phyloP scores from a whole-genome alignment of 2,113 vertebrate genomes.

The Pao palembangensis region DNA sequence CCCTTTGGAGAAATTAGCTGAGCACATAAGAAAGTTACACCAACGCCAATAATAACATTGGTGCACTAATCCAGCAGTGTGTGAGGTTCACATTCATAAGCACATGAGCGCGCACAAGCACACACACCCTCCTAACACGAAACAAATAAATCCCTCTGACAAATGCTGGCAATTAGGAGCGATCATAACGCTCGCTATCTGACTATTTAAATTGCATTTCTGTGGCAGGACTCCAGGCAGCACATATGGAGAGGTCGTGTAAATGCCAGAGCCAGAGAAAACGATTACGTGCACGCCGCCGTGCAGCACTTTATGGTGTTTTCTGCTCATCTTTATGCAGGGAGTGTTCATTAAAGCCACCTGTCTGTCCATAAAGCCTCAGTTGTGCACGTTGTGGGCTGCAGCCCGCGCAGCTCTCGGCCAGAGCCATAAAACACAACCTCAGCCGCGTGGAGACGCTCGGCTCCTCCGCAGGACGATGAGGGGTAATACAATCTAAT shows the following conservation, averaged over 20 bases:
- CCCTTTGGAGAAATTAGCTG: slow-evolving; percentile 27
- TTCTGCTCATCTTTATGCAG: slow-evolving; percentile 57
- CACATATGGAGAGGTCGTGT: slow-evolving; percentile 59
- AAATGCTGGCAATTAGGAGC: slow-evolving; percentile 61
- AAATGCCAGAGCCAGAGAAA: slow-evolving; percentile 11
- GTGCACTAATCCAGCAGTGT: slow-evolving; percentile 22
- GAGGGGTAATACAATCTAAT: slow-evolving; percentile 8
- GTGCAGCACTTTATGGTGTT: slow-evolving; percentile 20
- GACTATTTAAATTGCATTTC: slow-evolving; percentile 44
- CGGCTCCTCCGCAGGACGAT: neutral
- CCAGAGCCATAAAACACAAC: slow-evolving; percentile 24
- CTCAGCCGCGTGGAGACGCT: slow-evolving; percentile 22
- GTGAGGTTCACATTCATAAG: slow-evolving; percentile 12
- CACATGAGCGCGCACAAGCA: slow-evolving; percentile 1
- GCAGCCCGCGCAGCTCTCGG: slow-evolving; percentile 27
- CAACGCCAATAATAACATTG: neutral
- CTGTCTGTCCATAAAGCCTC: slow-evolving; percentile 36
- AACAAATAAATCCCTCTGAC: slow-evolving; percentile 39
- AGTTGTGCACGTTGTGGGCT: slow-evolving; percentile 37
- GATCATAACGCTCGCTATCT: slow-evolving; percentile 35
- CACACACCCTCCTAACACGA: neutral
- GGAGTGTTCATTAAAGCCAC: slow-evolving; percentile 59
- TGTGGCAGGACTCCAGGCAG: slow-evolving; percentile 39
- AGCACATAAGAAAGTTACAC: slow-evolving; percentile 22
- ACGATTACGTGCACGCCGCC: slow-evolving; percentile 7